Percentiles rank a stretch among this genome's conserved stretches.
These are phyloP conservation scores for Ephydatia muelleri DNA, from an alignment of 37 sponge, comb jelly and placozoan species.

Conservation along the genomic window DNA sequence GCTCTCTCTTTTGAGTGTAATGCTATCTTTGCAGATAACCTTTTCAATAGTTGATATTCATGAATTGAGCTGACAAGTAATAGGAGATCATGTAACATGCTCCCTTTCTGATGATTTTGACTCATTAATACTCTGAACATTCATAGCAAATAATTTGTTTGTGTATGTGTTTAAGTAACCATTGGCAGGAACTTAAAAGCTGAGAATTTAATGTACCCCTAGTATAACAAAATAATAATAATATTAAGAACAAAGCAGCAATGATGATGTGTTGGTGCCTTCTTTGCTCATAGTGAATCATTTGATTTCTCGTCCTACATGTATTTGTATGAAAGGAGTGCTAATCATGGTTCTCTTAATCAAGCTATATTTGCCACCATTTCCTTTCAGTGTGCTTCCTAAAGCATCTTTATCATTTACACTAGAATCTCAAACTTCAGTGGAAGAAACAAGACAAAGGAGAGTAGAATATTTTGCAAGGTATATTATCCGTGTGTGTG, in stretches of 20 bases:
- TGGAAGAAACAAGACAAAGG: slow-evolving; percentile 20
- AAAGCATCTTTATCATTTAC: not conserved
- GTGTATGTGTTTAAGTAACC: too few relatives aligned
- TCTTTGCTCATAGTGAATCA: too few relatives aligned
- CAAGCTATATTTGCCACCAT: too few relatives aligned
- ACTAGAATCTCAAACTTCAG: not conserved
- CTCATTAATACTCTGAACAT: not conserved
- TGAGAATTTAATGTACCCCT: too few relatives aligned
- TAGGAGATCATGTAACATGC: not conserved
- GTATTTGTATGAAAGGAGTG: too few relatives aligned
- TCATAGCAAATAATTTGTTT: not conserved
- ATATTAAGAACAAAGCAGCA: too few relatives aligned
- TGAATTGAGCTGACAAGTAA: not conserved
- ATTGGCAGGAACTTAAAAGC: too few relatives aligned
- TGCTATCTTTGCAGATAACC: not conserved
- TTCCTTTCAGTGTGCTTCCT: too few relatives aligned
- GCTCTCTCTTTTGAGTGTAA: not conserved
- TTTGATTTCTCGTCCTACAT: too few relatives aligned
- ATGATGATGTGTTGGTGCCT: too few relatives aligned
- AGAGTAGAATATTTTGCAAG: slow-evolving; percentile 5
- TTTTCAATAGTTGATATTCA: not conserved
- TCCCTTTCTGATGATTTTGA: not conserved
- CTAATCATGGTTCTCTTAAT: too few relatives aligned
- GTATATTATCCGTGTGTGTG: not conserved
- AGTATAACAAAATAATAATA: too few relatives aligned